Conservation (phyloP, 92 coral and sea anemone genomes). For the Porites divaricata region DNA sequence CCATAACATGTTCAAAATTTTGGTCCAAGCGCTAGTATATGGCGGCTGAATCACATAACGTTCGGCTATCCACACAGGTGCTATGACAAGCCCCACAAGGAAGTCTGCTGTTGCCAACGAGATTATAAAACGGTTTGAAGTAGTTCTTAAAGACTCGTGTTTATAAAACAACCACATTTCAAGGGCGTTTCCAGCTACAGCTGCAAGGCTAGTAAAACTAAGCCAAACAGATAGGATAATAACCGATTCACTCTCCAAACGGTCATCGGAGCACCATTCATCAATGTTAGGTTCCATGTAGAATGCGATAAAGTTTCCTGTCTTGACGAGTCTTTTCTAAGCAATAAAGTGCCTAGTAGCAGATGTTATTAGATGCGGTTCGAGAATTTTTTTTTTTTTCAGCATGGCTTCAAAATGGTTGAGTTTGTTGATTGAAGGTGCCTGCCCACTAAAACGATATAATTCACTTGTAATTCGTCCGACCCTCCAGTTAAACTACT, state of each 20-base stretch:
- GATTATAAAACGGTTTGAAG: slow-evolving; percentile 38
- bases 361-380: not conserved
- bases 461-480: too few relatives aligned
- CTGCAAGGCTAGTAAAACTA: not conserved
- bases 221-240: slow-evolving; percentile 1
- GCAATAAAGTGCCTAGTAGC: not conserved
- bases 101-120: slow-evolving; percentile 42
- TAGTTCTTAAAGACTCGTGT: slow-evolving; percentile 26
- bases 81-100: slow-evolving; percentile 34
- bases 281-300: not conserved
- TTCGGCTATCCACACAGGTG: not conserved
- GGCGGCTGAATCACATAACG: not conserved
- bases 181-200: slow-evolving; percentile 24
- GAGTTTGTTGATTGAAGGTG: too few relatives aligned
- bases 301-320: not conserved
- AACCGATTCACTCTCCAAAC: not conserved
- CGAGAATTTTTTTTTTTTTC: too few relatives aligned
- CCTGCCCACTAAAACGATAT: too few relatives aligned
- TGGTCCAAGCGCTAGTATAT: not conserved
- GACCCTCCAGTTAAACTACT: too few relatives aligned
- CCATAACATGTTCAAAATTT: slow-evolving; percentile 15
- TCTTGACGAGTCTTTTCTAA: not conserved
- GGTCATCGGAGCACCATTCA: not conserved
- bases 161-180: slow-evolving; percentile 21
- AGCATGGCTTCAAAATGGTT: too few relatives aligned